These are phyloP conservation scores for Halictus quadricinctus DNA, from an alignment of 2,888 invertebrate genomes.

Conservation along the genomic window DNA sequence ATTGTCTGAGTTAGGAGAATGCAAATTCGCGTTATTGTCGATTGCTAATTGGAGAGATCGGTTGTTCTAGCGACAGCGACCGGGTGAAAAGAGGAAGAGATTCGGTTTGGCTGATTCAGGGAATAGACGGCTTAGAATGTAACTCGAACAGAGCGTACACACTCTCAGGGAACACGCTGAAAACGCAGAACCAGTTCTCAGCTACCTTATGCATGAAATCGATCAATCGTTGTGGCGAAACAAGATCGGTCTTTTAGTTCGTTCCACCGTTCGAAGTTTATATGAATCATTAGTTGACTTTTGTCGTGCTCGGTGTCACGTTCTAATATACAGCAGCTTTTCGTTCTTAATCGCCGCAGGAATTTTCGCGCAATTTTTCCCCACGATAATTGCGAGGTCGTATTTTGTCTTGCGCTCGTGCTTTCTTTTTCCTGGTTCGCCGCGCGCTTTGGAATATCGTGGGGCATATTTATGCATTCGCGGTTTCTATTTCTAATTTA, in stretches of 20 bases:
- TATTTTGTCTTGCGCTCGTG: not conserved
- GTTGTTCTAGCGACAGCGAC: no score
- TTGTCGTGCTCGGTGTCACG: conserved; percentile 49
- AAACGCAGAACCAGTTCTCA: conserved; percentile 55
- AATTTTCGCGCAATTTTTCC: conserved; percentile 28
- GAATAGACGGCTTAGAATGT: conserved; percentile 34
- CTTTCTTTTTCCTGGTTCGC: not conserved
- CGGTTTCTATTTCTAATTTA: not conserved
- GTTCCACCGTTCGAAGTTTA: conserved; percentile 48
- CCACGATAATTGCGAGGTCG: conserved; percentile 20
- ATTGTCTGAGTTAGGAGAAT: not conserved
- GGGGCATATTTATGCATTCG: not conserved
- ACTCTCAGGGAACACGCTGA: conserved; percentile 9
- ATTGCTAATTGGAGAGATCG: not conserved
- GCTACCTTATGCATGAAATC: conserved; percentile 58
- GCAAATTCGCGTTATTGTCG: not conserved
- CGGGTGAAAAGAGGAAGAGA: conserved; percentile 40
- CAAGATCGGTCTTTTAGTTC: conserved; percentile 58
- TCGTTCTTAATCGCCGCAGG: conserved; percentile 44
- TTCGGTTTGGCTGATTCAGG: conserved; percentile 34
- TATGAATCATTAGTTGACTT: conserved; percentile 58
- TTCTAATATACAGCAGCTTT: conserved; percentile 35
- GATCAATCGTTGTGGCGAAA: conserved; percentile 59
- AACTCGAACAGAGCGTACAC: conserved; percentile 20
- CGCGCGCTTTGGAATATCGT: not conserved